Base-by-base conservation (phyloP, 2,888 invertebrate species). In the Caenorhabditis sp. region DNA sequence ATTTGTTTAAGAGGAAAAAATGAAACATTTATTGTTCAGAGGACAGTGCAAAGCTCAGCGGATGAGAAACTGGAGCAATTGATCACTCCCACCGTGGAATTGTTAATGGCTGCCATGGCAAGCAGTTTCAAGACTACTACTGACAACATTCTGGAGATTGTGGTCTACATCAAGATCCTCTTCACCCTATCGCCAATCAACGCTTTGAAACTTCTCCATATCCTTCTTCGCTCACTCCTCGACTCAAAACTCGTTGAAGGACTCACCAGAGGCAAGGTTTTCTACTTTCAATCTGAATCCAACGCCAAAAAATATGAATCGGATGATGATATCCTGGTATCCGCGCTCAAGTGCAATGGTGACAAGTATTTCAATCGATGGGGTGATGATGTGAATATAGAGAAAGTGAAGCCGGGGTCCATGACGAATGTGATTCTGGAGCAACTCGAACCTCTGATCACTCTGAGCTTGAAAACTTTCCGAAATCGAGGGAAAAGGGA, bases 11-110 rank as follows among this genome's bases (percentile, higher is more conserved):
- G 6, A 18, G n/a, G 1, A 6, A 20, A 26, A 56, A 26, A 20
- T 40, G 9, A 37, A 22, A 28, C 13, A 40, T 26, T 44, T 26
- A 0, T 50, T n/a, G 60, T 67, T 40, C 67, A 76, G 76, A 60
- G 20, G 44, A 60, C 67, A 1, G 53, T 76, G 15, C 67, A 76
- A 67, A 76, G 76, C 18, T 67, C 76, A 1, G 76, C 76, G 15
- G 76, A 76, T 15, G 76, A 76, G 35, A 76, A 76, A 13, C 28
- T 76, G 15, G 76, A 76, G 3, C 76, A 76, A 20, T 40, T 76
- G 1, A n/a, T 76, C 6, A 53, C 53, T 3, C 67, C 76, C 0
- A 76, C 76, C 2, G 35, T 76, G 2, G 50, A 76, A 3, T 24
- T 76, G 60, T 22, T 76, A 37, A 53, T 60, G 51, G 67, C 76